A percentile compares a stretch with the other conserved stretches of the same genome.
Conservation (phyloP, 2,797 vertebrate genomes). For the Hemitrygon akajei region DNA sequence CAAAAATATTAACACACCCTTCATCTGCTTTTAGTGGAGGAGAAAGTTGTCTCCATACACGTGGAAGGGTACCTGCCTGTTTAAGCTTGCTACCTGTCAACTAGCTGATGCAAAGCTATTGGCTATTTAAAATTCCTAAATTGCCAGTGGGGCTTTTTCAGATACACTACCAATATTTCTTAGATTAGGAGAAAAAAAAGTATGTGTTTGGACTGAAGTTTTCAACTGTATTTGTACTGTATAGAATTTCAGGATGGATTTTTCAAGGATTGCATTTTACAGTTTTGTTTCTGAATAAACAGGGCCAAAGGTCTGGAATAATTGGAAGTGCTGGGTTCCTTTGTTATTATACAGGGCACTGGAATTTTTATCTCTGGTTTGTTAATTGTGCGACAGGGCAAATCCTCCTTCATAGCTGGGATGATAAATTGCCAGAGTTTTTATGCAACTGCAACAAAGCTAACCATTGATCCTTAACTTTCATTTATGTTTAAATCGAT, state of each 20-base stretch:
- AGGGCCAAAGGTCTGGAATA: background rate
- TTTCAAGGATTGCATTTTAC: background rate
- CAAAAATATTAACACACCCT: background rate
- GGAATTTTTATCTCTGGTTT: background rate
- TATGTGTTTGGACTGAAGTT: background rate
- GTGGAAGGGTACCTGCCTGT: background rate
- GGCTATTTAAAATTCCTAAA: background rate
- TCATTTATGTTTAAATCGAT: background rate
- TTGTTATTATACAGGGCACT: background rate
- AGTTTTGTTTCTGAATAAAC: background rate
- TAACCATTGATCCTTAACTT: background rate
- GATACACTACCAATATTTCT: background rate
- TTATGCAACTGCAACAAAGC: background rate
- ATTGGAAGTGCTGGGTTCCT: background rate
- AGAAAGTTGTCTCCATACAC: background rate
- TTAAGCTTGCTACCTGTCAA: background rate
- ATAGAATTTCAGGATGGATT: background rate
- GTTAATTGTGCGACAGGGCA: background rate
- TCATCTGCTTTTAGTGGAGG: background rate
- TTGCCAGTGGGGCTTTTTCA: background rate
- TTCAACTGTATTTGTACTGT: background rate
- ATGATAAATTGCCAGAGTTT: background rate
- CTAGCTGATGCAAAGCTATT: background rate
- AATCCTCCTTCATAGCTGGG: background rate
- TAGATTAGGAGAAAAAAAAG: background rate